Percentiles rank a stretch among this genome's conserved stretches.
phyloP scores from a whole-genome alignment of 2,888 invertebrate species.

The Eucriotettix oculatus region DNA sequence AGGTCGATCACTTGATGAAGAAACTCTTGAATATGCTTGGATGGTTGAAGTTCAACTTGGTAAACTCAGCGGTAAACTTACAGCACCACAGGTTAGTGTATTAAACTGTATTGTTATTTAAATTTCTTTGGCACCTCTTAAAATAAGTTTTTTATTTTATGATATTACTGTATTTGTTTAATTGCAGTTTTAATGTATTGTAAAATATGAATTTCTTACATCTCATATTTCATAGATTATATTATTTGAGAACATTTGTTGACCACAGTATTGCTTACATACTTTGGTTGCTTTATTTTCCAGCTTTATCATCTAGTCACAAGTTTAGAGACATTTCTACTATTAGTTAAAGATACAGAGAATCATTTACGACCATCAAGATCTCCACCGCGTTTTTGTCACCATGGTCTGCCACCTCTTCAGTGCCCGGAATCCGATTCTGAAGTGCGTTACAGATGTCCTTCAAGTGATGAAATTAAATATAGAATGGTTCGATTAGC shows the following conservation, averaged over 20 bases:
- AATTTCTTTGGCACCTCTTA: too few species aligned
- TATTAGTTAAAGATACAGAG: slow-evolving; percentile 75
- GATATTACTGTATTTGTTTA: neutral
- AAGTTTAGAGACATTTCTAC: slow-evolving; percentile 72
- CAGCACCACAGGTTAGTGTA: slow-evolving; percentile 51
- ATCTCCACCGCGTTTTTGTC: slow-evolving; percentile 51
- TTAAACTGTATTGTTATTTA: neutral
- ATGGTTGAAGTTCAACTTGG: slow-evolving; percentile 87
- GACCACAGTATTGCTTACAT: too few species aligned
- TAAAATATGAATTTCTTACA: neutral
- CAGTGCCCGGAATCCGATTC: slow-evolving; percentile 52
- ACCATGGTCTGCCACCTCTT: slow-evolving; percentile 55
- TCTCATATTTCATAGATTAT: neutral
- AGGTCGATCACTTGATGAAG: slow-evolving; percentile 76
- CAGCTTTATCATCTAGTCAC: slow-evolving; percentile 71
- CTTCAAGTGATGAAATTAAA: slow-evolving; percentile 70
- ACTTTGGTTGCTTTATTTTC: too few species aligned
- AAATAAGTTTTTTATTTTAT: neutral
- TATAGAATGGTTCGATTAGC: slow-evolving; percentile 84
- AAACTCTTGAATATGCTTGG: slow-evolving; percentile 96
- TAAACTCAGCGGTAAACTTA: slow-evolving; percentile 79
- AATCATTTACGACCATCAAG: slow-evolving; percentile 76
- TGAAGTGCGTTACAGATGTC: slow-evolving; percentile 54
- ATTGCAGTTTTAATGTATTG: neutral
- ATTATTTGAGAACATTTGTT: neutral